A percentile compares a stretch with the other conserved stretches of the same genome.
phyloP scores from a whole-genome alignment of 2,113 vertebrate species.

The Anhinga rufa region DNA sequence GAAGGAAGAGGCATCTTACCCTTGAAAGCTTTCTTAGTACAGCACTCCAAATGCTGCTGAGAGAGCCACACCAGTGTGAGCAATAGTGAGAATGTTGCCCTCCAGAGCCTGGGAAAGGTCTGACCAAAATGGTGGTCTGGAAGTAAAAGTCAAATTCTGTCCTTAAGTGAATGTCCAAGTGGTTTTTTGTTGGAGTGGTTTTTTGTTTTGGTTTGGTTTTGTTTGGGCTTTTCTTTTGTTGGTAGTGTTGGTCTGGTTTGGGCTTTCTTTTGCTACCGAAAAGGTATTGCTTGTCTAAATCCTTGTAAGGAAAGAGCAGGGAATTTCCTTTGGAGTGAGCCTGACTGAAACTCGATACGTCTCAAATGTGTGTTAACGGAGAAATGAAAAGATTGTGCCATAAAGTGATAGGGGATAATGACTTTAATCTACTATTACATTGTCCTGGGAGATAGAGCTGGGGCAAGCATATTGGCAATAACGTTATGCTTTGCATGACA shows the following conservation, averaged over 20 bases:
- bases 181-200: background rate
- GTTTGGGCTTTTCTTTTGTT: background rate
- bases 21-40: background rate
- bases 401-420: conserved; percentile 38
- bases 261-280: background rate
- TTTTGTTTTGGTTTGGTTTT: background rate
- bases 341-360: background rate
- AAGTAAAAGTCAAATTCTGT: background rate
- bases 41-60: background rate
- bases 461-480: background rate
- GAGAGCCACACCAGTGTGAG: background rate
- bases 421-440: conserved; percentile 5
- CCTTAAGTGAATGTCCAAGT: background rate
- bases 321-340: background rate
- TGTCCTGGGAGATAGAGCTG: background rate
- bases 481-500: background rate
- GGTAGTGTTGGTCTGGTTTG: background rate
- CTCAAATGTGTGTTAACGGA: conserved; percentile 27
- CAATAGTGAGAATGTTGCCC: background rate
- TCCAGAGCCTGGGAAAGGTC: background rate
- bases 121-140: background rate
- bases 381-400: conserved; percentile 45
- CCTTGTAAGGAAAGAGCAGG: background rate
- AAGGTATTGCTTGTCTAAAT: background rate
- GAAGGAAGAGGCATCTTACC: background rate